Evolutionary conservation across 2,888 invertebrate genomes (phyloP), one percentile per base, ranked within the genome.

Genomic region (Julus scanicus): DNA sequence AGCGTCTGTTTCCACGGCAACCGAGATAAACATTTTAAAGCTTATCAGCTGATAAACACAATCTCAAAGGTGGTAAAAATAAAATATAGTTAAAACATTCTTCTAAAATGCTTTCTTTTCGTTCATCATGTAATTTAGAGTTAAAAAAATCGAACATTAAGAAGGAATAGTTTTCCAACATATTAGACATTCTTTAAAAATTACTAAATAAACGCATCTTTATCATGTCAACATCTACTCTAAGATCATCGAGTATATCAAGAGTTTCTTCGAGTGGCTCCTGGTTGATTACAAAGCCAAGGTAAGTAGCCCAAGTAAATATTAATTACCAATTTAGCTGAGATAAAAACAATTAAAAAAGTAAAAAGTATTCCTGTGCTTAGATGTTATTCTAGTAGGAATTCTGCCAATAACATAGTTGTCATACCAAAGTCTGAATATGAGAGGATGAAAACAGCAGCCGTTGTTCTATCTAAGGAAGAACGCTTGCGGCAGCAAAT

Each of bases 371-470:
- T 53, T 13, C 15, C 53, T 17, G 3, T 49, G 49, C 13, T 49
- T 63, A 63, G 63, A n/a, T 20, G 63, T 20, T 20, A 63, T n/a
- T 63, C 63, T 63, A 63, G 63, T n/a, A 63, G 63, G n/a, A 63
- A n/a, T 63, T 6, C 3, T n/a, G 20, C 40, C 49, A 86, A 86
- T 6, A 49, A 86, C 20, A 53, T 37, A 15, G 86, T 86, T n/a
- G 29, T 86, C 37, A 86, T 86, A 86, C 86, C 49, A 53, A 86
- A 53, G 48, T 44, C 49, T 86, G 86, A 86, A 86, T 86, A 86
- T 20, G 86, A 86, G 20, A 86, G 86, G 20, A 86, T 86, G 37
- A 86, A 86, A 86, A 44, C 86, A 15, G 86, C 86, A 86, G 86
- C 86, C n/a, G 86, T 86, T 15, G 53, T 86, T 49, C 29, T 86